These are phyloP conservation scores for Synanthedon andrenaeformis DNA, from an alignment of 2,888 invertebrate genomes.

Conservation along the genomic window DNA sequence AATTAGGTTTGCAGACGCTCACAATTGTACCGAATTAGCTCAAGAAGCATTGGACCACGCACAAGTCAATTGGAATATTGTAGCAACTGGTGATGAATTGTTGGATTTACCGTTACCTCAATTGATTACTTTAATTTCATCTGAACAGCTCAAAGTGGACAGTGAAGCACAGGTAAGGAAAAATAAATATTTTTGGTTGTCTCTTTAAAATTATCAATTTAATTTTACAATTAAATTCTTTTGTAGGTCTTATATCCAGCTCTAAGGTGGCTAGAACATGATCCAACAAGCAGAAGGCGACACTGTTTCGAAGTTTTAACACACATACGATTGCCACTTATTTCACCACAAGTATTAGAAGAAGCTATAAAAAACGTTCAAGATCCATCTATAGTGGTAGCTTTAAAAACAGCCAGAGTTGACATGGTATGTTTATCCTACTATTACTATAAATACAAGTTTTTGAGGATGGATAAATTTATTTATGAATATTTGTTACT, in stretches of 20 bases:
- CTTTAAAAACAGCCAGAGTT: slow-evolving; percentile 81
- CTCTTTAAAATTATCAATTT: background rate
- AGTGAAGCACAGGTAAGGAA: slow-evolving; percentile 83
- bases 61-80: slow-evolving; percentile 86
- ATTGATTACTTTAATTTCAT: slow-evolving; percentile 81
- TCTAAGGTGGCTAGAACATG: slow-evolving; percentile 87
- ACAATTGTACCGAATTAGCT: slow-evolving; percentile 83
- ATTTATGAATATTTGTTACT: background rate
- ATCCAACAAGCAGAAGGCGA: slow-evolving; percentile 80
- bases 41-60: slow-evolving; percentile 85
- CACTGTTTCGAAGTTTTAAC: slow-evolving; percentile 88
- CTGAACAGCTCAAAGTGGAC: slow-evolving; percentile 89
- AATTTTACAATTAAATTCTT: background rate
- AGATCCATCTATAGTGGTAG: slow-evolving; percentile 84
- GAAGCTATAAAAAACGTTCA: slow-evolving; percentile 80
- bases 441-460: too few species aligned
- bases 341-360: slow-evolving; percentile 83
- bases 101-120: slow-evolving; percentile 83
- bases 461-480: background rate
- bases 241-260: slow-evolving; percentile 84
- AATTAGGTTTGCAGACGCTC: slow-evolving; percentile 86
- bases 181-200: background rate
- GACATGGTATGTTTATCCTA: slow-evolving; percentile 70
- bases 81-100: slow-evolving; percentile 84
- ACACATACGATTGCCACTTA: slow-evolving; percentile 84